Evolutionary conservation across 2,797 vertebrate genomes (phyloP), one percentile per base, ranked within the genome.

Genomic region (Labroides dimidiatus): DNA sequence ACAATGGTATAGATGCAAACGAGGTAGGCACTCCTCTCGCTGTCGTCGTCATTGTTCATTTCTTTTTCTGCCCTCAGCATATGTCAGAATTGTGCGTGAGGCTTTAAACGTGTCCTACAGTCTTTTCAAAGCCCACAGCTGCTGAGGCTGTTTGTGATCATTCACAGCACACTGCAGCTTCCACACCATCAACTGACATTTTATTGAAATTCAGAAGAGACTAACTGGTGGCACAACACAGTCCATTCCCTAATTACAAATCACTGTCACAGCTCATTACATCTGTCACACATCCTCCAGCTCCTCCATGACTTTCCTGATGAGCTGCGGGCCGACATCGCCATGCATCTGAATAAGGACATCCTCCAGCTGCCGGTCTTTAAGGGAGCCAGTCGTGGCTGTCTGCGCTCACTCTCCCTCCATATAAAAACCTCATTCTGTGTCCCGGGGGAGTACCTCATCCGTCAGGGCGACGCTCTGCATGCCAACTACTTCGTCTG

Each of bases 321-420:
- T 0, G 98, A 99, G 93, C 93, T 99, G 69, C 95, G 96, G 0
- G 97, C 98, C 0, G 98, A 99, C 65, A 97, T 99, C 72, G 96
- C 97, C 85, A 97, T 98, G 97, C 97, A 99, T 89, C 94, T 99
- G 87, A 96, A 99, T 87, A 97, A 98, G 88, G 98, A 99, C 91
- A 99, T 99, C 89, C 93, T 99, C 89, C 97, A 97, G 94, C 94
- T 99, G 84, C 94, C 97, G 0, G 89, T 99, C 80, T 99, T 99
- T 2, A 95, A 96, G 84, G 94, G 95, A 0, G 97, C 97, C 14
- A 98, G 97, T 82, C 94, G 96, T 1, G 96, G 98, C 69, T 99
- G 97, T 85, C 94, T 99, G 64, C 95, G 97, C 55, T 97, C 97
- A 0, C 95, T 99, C 75, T 99, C 98, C 0, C 94, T 99, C 55